Base-by-base conservation (phyloP, 2,797 vertebrate species). In the Lycodopsis pacificus region DNA sequence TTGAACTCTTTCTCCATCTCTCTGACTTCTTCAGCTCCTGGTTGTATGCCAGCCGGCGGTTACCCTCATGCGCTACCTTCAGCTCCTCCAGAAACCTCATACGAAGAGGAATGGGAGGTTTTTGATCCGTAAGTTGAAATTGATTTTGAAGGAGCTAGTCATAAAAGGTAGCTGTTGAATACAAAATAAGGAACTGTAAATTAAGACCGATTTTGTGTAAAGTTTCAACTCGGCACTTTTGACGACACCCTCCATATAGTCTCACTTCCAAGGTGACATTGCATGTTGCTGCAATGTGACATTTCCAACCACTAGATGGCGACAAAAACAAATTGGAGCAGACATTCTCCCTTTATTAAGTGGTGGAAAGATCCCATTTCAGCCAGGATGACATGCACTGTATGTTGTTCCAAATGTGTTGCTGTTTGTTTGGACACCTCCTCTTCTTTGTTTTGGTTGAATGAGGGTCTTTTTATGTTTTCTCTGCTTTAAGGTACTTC, bases 61-160 rank as follows among this genome's bases (percentile, higher is more conserved):
- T 99, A 98, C 87, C 96, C 96, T 71, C 92, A 95, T 57, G 36
- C 92, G 0, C 86, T 94, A 77, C 89, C 94, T 70, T 92, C 96
- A 83, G 96, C 95, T 83, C 96, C 98, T 10, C 94, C 97, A 62
- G 98, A 99, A 91, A 96, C 97, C 65, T 96, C 98, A 46, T 99
- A 99, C 73, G 98, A 99, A 82, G 98, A 99, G 91, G 98, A 99
- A 92, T 99, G 98, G 98, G 98, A 99, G 90, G 98, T 99, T 72
- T 99, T 99, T 94, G 98, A 99, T 92, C 98, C 98, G 98, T 99
- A 92, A 96, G 98, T 97, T 61, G 0, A 92, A 96, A 97, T 97
- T 59, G 0, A 67, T 34, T 27, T 19, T 7, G n/a, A 51, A 53
- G 4, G 5, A 19, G 5, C 9, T 59, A 48, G 22, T 38, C 4